These are phyloP conservation scores for Anniella stebbinsi DNA, from an alignment of 2,797 vertebrate genomes.

Conservation along the genomic window DNA sequence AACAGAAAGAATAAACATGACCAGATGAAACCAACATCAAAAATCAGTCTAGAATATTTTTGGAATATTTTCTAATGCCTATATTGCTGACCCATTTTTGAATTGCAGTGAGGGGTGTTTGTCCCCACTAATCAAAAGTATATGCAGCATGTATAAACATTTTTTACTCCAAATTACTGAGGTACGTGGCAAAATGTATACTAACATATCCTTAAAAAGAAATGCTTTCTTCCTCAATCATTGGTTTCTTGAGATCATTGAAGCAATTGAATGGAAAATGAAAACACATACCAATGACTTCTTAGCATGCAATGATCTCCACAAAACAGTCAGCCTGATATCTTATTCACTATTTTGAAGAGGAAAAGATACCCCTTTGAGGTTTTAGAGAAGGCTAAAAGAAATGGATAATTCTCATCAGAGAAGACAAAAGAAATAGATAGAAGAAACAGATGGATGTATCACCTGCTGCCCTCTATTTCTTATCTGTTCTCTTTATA, in stretches of 20 bases:
- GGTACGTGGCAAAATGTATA: constrained; percentile 42
- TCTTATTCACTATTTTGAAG: constrained; percentile 54
- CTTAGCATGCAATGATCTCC: constrained; percentile 38
- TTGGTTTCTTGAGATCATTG: constrained; percentile 37
- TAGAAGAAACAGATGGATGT: neutral
- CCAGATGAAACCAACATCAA: neutral
- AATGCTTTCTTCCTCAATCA: constrained; percentile 36
- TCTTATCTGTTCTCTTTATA: constrained; percentile 1
- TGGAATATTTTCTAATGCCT: neutral
- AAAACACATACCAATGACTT: constrained; percentile 55
- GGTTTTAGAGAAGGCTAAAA: neutral
- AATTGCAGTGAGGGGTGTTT: neutral
- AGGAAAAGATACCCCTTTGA: constrained; percentile 13
- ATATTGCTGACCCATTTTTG: neutral
- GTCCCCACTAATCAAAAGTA: neutral
- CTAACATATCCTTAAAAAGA: constrained; percentile 42
- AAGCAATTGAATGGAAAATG: constrained; percentile 33
- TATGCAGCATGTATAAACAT: constrained; percentile 36
- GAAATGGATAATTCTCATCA: neutral
- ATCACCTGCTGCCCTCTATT: neutral
- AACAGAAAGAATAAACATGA: neutral
- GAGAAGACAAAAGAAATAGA: neutral
- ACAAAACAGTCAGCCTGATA: constrained; percentile 32
- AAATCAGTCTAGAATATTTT: neutral
- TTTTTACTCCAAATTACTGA: constrained; percentile 42